phyloP scores from a whole-genome alignment of 2,113 vertebrate species.

The Eulemur macaco region DNA sequence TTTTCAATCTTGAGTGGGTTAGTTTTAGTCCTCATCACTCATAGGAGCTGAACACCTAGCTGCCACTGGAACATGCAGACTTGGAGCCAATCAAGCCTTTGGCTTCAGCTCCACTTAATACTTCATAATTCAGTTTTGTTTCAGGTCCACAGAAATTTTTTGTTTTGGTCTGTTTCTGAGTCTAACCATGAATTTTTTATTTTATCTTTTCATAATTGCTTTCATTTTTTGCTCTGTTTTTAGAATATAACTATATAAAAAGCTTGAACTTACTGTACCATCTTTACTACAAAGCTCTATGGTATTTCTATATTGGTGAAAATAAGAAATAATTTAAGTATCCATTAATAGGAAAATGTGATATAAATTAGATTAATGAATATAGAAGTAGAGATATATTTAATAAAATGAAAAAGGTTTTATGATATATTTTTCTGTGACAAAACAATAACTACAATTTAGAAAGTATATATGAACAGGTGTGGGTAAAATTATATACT shows the following conservation, averaged over 20 bases:
- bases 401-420: neutral
- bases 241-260: neutral
- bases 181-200: neutral
- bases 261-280: neutral
- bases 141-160: neutral
- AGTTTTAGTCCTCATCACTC: neutral
- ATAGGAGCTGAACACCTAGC: neutral
- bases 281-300: neutral
- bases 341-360: neutral
- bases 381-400: neutral
- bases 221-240: neutral
- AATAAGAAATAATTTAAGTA: neutral
- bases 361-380: neutral
- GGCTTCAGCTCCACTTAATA: neutral
- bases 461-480: neutral
- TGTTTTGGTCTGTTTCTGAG: neutral
- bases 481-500: neutral
- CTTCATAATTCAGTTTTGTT: constrained; percentile 26
- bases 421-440: neutral
- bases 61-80: neutral
- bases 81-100: neutral
- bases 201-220: neutral
- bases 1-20: neutral
- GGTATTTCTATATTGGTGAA: neutral
- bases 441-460: neutral